A percentile compares a stretch with the other conserved stretches of the same genome.
These are phyloP conservation scores for Drosophila fulvimacula DNA, from an alignment of 2,888 invertebrate genomes.

Conservation along the genomic window DNA sequence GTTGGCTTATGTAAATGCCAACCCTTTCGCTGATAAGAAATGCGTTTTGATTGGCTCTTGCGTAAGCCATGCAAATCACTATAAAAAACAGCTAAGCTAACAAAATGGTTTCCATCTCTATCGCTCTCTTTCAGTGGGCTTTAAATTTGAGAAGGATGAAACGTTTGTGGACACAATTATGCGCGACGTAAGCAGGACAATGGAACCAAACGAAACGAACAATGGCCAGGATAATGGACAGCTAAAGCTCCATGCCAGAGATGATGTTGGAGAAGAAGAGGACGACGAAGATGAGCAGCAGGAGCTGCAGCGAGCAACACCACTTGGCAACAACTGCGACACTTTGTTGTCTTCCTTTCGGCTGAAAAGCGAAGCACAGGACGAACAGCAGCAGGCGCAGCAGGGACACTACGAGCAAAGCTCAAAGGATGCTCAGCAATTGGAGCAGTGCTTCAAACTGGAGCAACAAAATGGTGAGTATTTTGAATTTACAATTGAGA, in stretches of 20 bases:
- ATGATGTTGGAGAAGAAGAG: not conserved
- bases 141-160: conserved; percentile 55
- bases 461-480: conserved; percentile 61
- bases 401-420: conserved; percentile 47
- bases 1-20: conserved; percentile 73
- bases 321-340: conserved; percentile 33
- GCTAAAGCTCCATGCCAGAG: conserved; percentile 60
- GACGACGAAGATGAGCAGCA: not conserved
- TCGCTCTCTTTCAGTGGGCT: conserved; percentile 50
- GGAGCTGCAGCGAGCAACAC: not conserved
- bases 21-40: conserved; percentile 64
- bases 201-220: conserved; percentile 20
- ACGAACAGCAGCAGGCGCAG: conserved; percentile 5
- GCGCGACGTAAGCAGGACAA: conserved; percentile 71
- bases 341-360: conserved; percentile 40
- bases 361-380: conserved; percentile 45
- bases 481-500: not conserved
- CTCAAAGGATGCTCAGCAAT: conserved; percentile 62
- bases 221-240: conserved; percentile 46
- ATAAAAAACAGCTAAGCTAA: conserved; percentile 21
- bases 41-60: conserved; percentile 56
- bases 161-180: conserved; percentile 75
- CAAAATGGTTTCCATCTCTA: conserved; percentile 45
- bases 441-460: conserved; percentile 66
- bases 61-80: conserved; percentile 36